A percentile compares a stretch with the other conserved stretches of the same genome.
Evolutionary conservation across 37 sponge, comb jelly and placozoan species (phyloP).

Genomic region (Hexactinellida sp.): DNA sequence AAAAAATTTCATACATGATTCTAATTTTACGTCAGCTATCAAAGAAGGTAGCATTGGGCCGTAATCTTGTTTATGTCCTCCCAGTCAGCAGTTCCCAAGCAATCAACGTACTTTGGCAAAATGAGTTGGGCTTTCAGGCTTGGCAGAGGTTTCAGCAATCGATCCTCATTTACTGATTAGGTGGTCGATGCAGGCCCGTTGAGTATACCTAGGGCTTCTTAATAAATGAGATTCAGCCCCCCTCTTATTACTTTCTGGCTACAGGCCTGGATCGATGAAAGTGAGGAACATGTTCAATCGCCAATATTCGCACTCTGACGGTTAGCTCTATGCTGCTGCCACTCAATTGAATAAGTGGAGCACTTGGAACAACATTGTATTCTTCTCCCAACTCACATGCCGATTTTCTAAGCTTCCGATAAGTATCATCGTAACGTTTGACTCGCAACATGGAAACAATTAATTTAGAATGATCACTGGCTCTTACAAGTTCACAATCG

Average conservation of each 20-base stretch:
- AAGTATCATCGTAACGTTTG: neutral
- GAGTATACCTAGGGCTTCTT: too few relatives aligned
- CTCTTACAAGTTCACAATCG: neutral
- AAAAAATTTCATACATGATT: too few relatives aligned
- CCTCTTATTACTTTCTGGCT: too few relatives aligned
- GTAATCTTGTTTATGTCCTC: neutral
- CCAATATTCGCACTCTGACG: neutral
- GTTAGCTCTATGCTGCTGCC: neutral
- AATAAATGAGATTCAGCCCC: too few relatives aligned
- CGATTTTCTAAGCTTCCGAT: neutral
- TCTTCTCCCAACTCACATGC: neutral
- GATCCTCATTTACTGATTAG: neutral
- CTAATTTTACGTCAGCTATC: neutral
- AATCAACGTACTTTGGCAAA: neutral
- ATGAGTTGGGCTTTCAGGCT: neutral
- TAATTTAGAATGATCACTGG: neutral
- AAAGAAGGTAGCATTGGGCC: neutral
- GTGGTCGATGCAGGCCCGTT: too few relatives aligned
- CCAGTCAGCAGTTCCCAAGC: neutral
- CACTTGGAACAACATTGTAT: neutral
- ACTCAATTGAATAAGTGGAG: neutral
- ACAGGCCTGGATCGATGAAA: too few relatives aligned
- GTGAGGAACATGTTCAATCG: neutral
- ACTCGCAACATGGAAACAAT: neutral
- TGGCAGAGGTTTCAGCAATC: neutral